Base-by-base conservation (phyloP, 1,140 invertebrate genomes). In the Lutraria rhynchaena region DNA sequence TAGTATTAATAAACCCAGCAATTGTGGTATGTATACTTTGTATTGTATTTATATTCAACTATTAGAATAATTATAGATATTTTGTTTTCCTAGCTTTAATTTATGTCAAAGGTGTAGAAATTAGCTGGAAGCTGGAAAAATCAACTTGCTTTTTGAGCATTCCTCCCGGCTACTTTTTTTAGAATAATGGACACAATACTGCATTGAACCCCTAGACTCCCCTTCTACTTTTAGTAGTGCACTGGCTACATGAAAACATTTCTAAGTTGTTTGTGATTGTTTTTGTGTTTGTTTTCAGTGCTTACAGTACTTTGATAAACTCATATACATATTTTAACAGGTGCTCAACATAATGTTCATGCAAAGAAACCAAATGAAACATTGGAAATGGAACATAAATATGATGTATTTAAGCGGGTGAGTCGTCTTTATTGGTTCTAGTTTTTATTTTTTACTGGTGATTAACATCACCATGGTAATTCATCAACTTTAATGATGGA, bases 21-120 rank as follows among this genome's bases (percentile, higher is more conserved):
- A 77, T 57, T 91, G 91, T 89, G 90, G 90, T 92, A 86, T 82
- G 88, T n/a, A n/a, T n/a, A n/a, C n/a, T 3, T 60, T 1, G 29
- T 19, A 49, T 49, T 19, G 29, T 60, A 27, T n/a, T 60, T 31
- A 31, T 19, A 24, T 24, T 24, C 2, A 1, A 24, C 17, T 60
- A 17, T 22, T 17, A 17, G 3, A 17, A 19, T 31, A 4, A 22
- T 27, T 22, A 22, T 19, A 19, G 3, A 27, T 60, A 3, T 5
- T 31, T 60, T 27, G 22, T 31, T 13, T 60, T 3, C 19, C 22
- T 22, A 22, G 19, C 17, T 27, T 3, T 31, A 27, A 22, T 60
- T 60, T 22, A 60, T 60, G 29, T 60, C 31, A 17, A 60, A 60
- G 17, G 17, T n/a, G n/a, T n/a, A n/a, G n/a, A n/a, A n/a, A n/a